Evolutionary conservation across 2,888 invertebrate species (phyloP), one percentile per base, ranked within the genome.

Genomic region (Tachina grossa): DNA sequence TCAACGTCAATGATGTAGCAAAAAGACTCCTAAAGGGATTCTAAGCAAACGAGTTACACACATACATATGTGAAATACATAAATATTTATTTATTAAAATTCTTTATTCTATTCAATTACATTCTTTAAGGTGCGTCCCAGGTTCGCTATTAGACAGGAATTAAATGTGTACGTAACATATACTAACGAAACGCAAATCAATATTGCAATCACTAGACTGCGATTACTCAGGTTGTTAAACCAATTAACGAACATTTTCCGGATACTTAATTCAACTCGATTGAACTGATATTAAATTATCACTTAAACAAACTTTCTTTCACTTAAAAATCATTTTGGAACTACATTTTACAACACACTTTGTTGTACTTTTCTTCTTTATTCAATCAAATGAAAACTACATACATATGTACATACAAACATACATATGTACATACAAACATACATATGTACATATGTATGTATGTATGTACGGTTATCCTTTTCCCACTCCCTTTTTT

Each of bases 131-230:
- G 93, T 93, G 90, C 93, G 94, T 86, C 93, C 93, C 86, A 94
- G 93, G 89, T 93, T 94, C 69, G 93, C 92, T 77, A 94, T 93
- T 69, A 94, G 91, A 90, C 94, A 95, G 61, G 94, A 93, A 90
- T 94, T 94, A 89, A 94, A 94, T 65, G 94, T 93, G 88, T 94
- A 94, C n/a, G 94, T 94, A 86, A 95, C 92, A 89, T 94, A 94
- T 87, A 94, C 91, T 79, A 94, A 93, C 85, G 94, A 93, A 86
- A 93, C 90, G 88, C 94, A 94, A 87, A 93, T 89, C 68, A 93
- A 84, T 87, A 93, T 89, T 77, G 92, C 93, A 87, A 93, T 91
- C 88, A 91, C 90, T 87, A 93, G 89, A 82, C 92, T 91, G 88
- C 93, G 93, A 89, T 92, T 92, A 88, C 92, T 92, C 19, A 93